Evolutionary conservation across 2,888 invertebrate genomes (phyloP).

Genomic region (Sialis lutaria): DNA sequence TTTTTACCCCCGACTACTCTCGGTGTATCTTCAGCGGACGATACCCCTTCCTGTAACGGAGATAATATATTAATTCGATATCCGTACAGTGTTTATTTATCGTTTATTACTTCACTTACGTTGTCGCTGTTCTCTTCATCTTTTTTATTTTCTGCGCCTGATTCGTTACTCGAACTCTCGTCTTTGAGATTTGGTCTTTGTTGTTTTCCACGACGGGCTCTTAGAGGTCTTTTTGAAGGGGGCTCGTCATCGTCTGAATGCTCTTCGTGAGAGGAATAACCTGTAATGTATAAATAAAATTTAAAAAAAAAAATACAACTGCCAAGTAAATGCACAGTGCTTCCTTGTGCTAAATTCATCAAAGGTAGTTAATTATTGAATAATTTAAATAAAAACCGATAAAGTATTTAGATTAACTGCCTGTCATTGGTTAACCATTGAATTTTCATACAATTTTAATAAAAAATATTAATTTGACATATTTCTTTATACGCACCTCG

Average conservation of each 20-base stretch:
- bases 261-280: slow-evolving; percentile 23
- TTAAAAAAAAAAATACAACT: no score
- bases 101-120: background rate
- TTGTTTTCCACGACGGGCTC: slow-evolving; percentile 23
- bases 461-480: no score
- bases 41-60: background rate
- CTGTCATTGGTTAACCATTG: no score
- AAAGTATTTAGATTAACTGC: no score
- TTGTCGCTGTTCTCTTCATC: background rate
- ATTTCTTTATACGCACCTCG: no score
- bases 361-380: no score
- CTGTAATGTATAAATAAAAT: slow-evolving; percentile 10
- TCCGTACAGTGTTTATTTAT: background rate
- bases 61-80: background rate
- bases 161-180: slow-evolving; percentile 23
- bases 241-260: slow-evolving; percentile 21
- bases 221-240: slow-evolving; percentile 15
- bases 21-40: background rate
- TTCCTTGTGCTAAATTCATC: no score
- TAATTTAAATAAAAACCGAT: no score
- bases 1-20: slow-evolving; percentile 3
- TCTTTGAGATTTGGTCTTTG: slow-evolving; percentile 25
- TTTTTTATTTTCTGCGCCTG: slow-evolving; percentile 7
- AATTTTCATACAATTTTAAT: no score
- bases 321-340: no score